A percentile compares a stretch with the other conserved stretches of the same genome.
These are phyloP conservation scores for Phrynocephalus versicolor DNA, from an alignment of 2,113 vertebrate species.

Conservation along the genomic window DNA sequence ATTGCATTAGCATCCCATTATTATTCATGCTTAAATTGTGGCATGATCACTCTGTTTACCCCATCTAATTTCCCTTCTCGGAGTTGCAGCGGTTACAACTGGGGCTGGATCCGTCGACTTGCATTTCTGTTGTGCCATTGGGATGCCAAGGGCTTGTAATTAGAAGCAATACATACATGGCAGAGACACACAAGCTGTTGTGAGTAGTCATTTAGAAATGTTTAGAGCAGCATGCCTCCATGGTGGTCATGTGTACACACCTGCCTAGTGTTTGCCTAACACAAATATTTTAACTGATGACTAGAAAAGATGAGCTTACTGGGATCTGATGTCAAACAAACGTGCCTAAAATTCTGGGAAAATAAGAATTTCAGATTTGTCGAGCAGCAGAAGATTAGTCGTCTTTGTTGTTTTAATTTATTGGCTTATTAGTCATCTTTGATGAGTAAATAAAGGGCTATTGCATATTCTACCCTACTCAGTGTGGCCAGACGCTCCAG, in stretches of 20 bases:
- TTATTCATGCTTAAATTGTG: constrained; percentile 15
- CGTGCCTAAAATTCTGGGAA: constrained; percentile 38
- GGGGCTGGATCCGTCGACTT: constrained; percentile 10
- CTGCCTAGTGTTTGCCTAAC: constrained; percentile 52
- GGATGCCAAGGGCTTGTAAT: constrained; percentile 35
- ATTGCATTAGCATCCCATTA: not conserved
- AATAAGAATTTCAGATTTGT: constrained; percentile 37
- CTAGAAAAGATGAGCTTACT: constrained; percentile 15
- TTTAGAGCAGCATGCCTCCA: constrained; percentile 42
- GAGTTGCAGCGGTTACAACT: not conserved
- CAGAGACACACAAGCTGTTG: constrained; percentile 29
- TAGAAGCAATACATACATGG: constrained; percentile 29
- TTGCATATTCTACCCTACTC: not conserved
- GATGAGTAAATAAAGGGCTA: not conserved
- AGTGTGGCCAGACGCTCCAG: not conserved
- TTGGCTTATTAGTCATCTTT: not conserved
- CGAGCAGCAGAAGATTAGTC: not conserved
- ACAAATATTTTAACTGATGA: constrained; percentile 46
- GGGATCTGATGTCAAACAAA: constrained; percentile 38
- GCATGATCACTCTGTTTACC: constrained; percentile 5
- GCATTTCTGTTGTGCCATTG: constrained; percentile 35
- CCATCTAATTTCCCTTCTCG: not conserved
- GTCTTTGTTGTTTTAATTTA: not conserved
- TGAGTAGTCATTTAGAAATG: constrained; percentile 44
- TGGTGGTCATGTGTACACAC: constrained; percentile 1